phyloP scores from a whole-genome alignment of 2,888 invertebrate genomes.

The Onthophagus sagittarius region DNA sequence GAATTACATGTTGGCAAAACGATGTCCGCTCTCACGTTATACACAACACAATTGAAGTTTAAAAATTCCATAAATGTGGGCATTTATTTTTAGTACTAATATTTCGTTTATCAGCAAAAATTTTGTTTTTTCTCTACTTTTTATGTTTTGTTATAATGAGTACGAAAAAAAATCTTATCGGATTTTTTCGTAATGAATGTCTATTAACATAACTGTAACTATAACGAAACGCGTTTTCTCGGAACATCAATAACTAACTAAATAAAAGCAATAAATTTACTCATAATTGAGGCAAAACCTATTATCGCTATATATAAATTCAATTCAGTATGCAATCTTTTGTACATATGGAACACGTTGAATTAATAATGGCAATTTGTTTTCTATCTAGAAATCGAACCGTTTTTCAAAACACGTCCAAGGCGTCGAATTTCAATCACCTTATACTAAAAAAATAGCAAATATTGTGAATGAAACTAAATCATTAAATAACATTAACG shows the following conservation, averaged over 20 bases:
- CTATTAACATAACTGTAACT: background rate
- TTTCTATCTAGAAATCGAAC: no score
- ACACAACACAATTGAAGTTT: background rate
- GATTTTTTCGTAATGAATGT: no score
- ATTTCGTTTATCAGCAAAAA: background rate
- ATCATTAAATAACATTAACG: no score
- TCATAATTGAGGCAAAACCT: no score
- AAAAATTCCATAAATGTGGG: background rate
- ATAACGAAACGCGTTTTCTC: background rate
- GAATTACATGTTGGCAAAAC: background rate
- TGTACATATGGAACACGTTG: no score
- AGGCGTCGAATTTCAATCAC: no score
- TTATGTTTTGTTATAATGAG: background rate
- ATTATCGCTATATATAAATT: no score
- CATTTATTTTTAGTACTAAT: background rate
- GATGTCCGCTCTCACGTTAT: background rate
- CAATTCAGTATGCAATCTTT: no score
- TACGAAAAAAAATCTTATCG: background rate
- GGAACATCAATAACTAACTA: background rate
- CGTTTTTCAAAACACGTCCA: no score
- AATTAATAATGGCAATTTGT: no score
- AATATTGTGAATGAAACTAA: no score
- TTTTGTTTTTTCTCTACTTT: background rate
- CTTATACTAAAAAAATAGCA: no score
- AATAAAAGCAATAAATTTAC: background rate